Evolutionary conservation across 2,797 vertebrate species (phyloP), one percentile per base, ranked within the genome.

Genomic region (Enteromius treurensis): DNA sequence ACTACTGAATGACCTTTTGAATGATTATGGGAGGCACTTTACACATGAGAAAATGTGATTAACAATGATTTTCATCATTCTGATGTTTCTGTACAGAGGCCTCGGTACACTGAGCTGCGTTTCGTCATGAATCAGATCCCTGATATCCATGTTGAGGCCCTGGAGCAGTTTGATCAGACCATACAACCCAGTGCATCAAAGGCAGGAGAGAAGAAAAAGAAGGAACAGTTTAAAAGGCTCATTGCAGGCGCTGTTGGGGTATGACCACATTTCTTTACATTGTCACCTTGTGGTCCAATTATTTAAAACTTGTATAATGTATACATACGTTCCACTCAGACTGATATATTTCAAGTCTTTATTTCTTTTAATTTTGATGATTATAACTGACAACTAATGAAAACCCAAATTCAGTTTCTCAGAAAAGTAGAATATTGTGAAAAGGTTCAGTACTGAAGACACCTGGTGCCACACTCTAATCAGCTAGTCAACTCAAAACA

Each of bases 171-270:
- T 84, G 98, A 99, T 88, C 94, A 95, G 86, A 94, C 98, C 10
- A 86, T 98, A 42, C 96, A 96, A 75, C 94, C 96, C 40, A 91
- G 89, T 0, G 88, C 92, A 79, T 96, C 96, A 89, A 98, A 97
- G 81, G 87, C 90, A 21, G 93, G 95, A 70, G 97, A 98, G 58
- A 99, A 98, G 90, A 97, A 97, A 89, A 95, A 95, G 89, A 98
- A 95, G 92, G 98, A 99, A 87, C 95, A 97, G 86, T 99, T 99
- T 90, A 99, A 94, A 92, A 97, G 96, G 87, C 97, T 99, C 79
- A 95, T 99, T 21, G 93, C 96, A 34, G 98, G 98, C 90, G 95
- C 96, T 58, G 95, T 99, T 19, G 98, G 96, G 96, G 98, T 99
- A 96, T 90, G 95, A 83, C 23, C 47, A 68, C 71, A 53, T 89